phyloP scores from a whole-genome alignment of 2,113 vertebrate genomes.

The Mystacornis crossleyi region DNA sequence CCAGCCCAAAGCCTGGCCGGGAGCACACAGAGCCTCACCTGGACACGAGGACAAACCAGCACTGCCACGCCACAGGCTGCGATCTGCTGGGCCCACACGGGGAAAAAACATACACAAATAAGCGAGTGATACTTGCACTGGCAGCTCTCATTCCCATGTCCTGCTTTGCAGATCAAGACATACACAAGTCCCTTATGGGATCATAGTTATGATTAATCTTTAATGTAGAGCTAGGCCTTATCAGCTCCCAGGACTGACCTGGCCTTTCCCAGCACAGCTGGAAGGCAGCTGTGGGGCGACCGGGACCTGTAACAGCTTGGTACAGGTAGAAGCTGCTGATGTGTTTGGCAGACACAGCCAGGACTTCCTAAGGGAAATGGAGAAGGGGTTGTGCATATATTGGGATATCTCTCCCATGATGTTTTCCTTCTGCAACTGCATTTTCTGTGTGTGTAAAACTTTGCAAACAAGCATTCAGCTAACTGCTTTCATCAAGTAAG shows the following conservation, averaged over 20 bases:
- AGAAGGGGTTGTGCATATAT: neutral
- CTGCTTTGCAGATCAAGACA: neutral
- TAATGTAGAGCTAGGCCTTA: neutral
- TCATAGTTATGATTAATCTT: neutral
- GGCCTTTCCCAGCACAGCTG: neutral
- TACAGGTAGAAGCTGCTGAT: neutral
- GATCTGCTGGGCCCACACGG: neutral
- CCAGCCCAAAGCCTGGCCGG: neutral
- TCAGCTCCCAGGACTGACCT: neutral
- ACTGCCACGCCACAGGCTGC: neutral
- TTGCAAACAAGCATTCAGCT: neutral
- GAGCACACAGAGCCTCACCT: neutral
- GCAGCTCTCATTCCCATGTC: neutral
- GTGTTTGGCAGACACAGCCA: neutral
- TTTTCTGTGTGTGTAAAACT: neutral
- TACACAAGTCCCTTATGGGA: neutral
- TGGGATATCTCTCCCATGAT: neutral
- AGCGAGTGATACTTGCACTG: neutral
- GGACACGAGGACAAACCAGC: neutral
- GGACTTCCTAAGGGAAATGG: neutral
- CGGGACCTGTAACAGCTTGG: neutral
- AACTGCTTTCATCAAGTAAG: constrained; percentile 53
- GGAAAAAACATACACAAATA: neutral
- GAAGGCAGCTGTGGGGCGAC: neutral
- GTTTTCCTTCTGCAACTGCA: neutral